Evolutionary conservation across 2,888 invertebrate species (phyloP).

Genomic region (Oegoconia quadripuncta): DNA sequence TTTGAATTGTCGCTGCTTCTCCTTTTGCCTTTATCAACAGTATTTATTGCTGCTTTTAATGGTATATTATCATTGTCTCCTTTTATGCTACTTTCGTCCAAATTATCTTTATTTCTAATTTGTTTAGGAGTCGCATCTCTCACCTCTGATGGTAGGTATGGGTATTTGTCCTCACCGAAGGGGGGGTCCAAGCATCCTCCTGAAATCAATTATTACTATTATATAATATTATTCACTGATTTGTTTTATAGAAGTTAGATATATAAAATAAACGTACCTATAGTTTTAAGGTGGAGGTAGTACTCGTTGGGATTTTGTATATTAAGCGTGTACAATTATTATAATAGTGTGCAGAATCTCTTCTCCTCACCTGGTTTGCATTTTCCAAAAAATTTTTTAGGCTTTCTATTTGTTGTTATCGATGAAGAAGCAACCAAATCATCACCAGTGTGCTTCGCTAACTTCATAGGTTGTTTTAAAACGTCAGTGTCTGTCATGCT

Average conservation of each 20-base stretch:
- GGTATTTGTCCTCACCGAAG: slow-evolving; percentile 56
- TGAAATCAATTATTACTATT: slow-evolving; percentile 25
- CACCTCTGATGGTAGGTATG: slow-evolving; percentile 38
- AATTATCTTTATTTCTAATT: too few species aligned
- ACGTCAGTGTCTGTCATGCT: slow-evolving; percentile 27
- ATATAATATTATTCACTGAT: neutral
- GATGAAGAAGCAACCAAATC: slow-evolving; percentile 15
- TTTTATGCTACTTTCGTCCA: too few species aligned
- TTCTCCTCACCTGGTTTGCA: slow-evolving; percentile 58
- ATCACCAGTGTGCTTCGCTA: slow-evolving; percentile 30
- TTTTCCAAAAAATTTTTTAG: slow-evolving; percentile 50
- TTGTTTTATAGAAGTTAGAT: neutral
- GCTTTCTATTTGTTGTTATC: slow-evolving; percentile 19
- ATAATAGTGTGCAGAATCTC: neutral
- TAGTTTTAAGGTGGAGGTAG: too few species aligned
- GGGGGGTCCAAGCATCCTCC: slow-evolving; percentile 70
- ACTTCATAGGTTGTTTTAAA: slow-evolving; percentile 26
- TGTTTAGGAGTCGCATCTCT: too few species aligned
- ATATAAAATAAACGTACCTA: too few species aligned
- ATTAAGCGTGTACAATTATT: slow-evolving; percentile 1
- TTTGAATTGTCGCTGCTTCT: slow-evolving; percentile 7
- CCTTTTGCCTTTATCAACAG: neutral
- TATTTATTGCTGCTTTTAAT: too few species aligned
- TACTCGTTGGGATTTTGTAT: too few species aligned
- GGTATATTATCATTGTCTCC: too few species aligned